Conservation (phyloP, 2,888 invertebrate genomes). For the Erynnis tages region DNA sequence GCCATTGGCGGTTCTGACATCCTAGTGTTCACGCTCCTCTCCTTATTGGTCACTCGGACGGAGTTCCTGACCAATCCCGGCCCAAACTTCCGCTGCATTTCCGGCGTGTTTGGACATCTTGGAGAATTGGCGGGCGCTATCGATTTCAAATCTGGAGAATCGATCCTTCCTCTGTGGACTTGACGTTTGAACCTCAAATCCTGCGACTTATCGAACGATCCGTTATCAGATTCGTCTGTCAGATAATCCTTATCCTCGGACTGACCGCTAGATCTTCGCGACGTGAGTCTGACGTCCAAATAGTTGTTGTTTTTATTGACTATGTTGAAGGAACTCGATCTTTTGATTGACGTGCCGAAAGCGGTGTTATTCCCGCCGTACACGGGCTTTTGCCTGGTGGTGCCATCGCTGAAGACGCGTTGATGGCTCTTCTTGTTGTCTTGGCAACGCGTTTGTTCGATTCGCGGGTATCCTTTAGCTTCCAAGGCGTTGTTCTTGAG, state of each 20-base stretch:
- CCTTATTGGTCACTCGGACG: slow-evolving; percentile 63
- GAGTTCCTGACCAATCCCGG: slow-evolving; percentile 72
- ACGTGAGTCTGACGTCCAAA: slow-evolving; percentile 52
- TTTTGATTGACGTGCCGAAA: slow-evolving; percentile 77
- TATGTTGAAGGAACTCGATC: slow-evolving; percentile 85
- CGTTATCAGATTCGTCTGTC: slow-evolving; percentile 73
- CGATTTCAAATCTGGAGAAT: slow-evolving; percentile 74
- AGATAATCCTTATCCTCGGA: slow-evolving; percentile 61
- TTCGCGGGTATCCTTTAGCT: slow-evolving; percentile 50
- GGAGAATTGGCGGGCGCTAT: slow-evolving; percentile 72
- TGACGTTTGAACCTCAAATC: slow-evolving; percentile 85
- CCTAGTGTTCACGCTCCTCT: slow-evolving; percentile 82
- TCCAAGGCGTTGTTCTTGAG: slow-evolving; percentile 71
- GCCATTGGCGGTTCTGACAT: slow-evolving; percentile 77
- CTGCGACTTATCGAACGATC: slow-evolving; percentile 60
- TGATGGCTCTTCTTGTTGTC: slow-evolving; percentile 57
- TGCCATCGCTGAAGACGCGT: slow-evolving; percentile 54
- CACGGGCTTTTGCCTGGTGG: slow-evolving; percentile 45
- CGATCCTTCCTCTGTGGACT: slow-evolving; percentile 85
- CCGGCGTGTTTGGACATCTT: slow-evolving; percentile 83
- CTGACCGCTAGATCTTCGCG: slow-evolving; percentile 60
- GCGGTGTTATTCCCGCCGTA: slow-evolving; percentile 42
- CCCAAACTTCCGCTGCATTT: slow-evolving; percentile 82
- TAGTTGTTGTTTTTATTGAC: slow-evolving; percentile 74
- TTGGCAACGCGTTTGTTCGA: slow-evolving; percentile 71